phyloP scores from a whole-genome alignment of 2,888 invertebrate genomes.

The Lumbricus terrestris region DNA sequence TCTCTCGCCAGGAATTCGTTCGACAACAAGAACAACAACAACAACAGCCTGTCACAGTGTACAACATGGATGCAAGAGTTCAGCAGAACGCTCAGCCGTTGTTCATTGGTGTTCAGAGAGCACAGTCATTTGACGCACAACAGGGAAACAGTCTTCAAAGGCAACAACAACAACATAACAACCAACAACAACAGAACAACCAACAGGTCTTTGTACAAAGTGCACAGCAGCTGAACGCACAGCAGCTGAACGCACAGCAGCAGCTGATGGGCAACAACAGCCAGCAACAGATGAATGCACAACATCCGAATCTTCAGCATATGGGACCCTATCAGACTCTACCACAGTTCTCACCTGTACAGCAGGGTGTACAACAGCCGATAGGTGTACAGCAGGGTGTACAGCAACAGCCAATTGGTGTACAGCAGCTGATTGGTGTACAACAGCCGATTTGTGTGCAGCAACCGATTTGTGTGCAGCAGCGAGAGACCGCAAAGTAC shows the following conservation, averaged over 20 bases:
- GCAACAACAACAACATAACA: constrained; percentile 8
- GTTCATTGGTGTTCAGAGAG: not conserved
- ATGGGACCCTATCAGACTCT: not conserved
- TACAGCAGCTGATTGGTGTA: not conserved
- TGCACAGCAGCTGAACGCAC: not conserved
- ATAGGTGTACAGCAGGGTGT: not conserved
- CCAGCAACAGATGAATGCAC: not conserved
- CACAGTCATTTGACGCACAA: not conserved
- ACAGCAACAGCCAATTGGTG: not conserved
- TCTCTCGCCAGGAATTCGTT: not conserved
- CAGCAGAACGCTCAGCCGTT: constrained; percentile 5
- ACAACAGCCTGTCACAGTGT: constrained; percentile 11
- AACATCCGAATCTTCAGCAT: not conserved
- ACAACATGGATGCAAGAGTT: not conserved
- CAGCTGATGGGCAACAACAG: constrained; percentile 8
- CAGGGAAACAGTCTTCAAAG: not conserved
- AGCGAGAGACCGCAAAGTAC: not conserved
- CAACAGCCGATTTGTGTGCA: too few species aligned
- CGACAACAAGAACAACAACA: constrained; percentile 5
- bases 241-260: constrained; percentile 22
- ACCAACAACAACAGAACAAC: not conserved
- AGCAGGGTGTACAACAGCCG: not conserved
- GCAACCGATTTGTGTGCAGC: not conserved
- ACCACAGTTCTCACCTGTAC: not conserved
- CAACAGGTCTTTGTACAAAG: not conserved